Conservation (phyloP, 2,113 vertebrate species). For the Saccopteryx leptura region DNA sequence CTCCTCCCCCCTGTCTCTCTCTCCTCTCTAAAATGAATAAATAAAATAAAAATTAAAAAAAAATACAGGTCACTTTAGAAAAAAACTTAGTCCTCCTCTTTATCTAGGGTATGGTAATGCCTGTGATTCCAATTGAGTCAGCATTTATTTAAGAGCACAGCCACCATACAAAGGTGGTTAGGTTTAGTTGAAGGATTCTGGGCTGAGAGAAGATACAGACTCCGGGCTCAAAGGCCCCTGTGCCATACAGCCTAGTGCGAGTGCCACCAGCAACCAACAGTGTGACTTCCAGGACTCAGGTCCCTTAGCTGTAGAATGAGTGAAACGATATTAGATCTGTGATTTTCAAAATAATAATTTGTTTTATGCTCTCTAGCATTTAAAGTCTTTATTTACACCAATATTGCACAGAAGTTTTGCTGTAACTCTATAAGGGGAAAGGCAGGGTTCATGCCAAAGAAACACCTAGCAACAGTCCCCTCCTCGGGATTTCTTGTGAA, state of each 20-base stretch:
- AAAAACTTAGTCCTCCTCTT: neutral
- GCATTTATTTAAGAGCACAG: neutral
- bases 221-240: neutral
- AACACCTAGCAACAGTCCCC: neutral
- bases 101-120: too few relatives aligned
- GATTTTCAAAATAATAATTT: neutral
- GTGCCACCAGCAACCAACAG: accelerated
- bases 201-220: neutral
- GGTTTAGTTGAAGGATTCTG: neutral
- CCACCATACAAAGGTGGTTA: too few relatives aligned
- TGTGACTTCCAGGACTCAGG: neutral
- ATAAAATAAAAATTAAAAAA: too few relatives aligned
- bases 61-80: neutral
- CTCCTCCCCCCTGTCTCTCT: too few relatives aligned
- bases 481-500: neutral
- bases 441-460: neutral
- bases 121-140: neutral
- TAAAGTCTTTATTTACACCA: neutral
- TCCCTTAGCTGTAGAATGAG: neutral
- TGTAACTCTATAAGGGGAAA: neutral
- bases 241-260: neutral
- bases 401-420: neutral
- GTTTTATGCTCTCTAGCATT: neutral
- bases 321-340: neutral
- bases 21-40: too few relatives aligned